These are phyloP conservation scores for Patella depressa DNA, from an alignment of 2,888 invertebrate genomes.

Conservation along the genomic window DNA sequence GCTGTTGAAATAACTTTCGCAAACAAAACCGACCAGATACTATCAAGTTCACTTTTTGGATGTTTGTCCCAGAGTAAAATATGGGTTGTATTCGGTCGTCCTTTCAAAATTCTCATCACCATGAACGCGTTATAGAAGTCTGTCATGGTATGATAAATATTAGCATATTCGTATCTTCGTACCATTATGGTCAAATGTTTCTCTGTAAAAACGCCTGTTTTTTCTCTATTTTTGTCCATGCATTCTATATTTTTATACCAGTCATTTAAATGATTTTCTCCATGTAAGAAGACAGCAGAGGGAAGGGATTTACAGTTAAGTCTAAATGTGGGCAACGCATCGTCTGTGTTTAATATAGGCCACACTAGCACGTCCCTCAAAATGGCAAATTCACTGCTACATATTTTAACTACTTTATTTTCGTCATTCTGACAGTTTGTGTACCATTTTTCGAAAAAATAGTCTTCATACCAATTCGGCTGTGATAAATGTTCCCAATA, in stretches of 20 bases:
- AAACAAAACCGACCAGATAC: conserved; percentile 62
- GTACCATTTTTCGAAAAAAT: too few relatives aligned
- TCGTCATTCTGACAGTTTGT: background rate
- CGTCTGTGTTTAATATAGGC: background rate
- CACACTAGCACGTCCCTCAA: background rate
- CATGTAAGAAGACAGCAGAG: background rate
- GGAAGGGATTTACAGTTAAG: background rate
- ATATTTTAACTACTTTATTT: background rate
- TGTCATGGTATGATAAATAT: conserved; percentile 64
- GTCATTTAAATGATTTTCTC: conserved; percentile 2
- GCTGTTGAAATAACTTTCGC: conserved; percentile 27
- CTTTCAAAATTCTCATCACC: conserved; percentile 46
- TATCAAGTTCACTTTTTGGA: conserved; percentile 63
- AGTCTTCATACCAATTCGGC: too few relatives aligned
- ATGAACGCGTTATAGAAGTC: conserved; percentile 64
- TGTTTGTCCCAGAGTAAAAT: conserved; percentile 67
- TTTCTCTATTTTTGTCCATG: background rate
- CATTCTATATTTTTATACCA: background rate
- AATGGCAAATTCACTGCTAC: background rate
- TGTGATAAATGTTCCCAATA: too few relatives aligned
- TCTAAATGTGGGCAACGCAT: background rate
- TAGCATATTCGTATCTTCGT: conserved; percentile 62
- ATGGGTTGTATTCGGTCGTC: conserved; percentile 45
- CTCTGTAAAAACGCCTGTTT: background rate
- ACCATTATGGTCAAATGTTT: conserved; percentile 50